Conservation (phyloP, 1,140 invertebrate species). For the Nomia melanderi region DNA sequence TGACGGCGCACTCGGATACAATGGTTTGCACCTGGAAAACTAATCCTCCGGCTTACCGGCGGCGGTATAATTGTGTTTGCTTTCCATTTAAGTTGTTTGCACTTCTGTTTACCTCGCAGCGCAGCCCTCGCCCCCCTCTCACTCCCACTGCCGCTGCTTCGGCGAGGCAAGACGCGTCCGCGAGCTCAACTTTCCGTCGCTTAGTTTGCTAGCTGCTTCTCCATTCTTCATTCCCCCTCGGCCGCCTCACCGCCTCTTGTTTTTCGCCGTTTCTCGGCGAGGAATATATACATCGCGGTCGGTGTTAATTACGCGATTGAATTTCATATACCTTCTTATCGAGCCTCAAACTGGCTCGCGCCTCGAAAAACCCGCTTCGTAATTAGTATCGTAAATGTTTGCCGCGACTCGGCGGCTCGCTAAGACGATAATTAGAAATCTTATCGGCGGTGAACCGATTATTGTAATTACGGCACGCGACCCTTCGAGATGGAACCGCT, state of each 20-base stretch:
- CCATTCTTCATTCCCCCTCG: conserved; percentile 26
- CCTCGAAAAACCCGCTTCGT: not conserved
- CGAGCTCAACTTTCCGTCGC: conserved; percentile 48
- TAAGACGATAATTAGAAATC: not conserved
- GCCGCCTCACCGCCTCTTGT: not conserved
- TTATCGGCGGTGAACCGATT: not conserved
- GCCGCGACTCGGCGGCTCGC: no score
- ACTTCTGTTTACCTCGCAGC: conserved; percentile 68
- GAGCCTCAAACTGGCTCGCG: no score
- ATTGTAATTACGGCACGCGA: not conserved
- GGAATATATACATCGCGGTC: not conserved
- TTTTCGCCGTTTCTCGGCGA: not conserved
- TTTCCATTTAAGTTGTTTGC: conserved; percentile 78
- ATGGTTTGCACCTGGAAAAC: conserved; percentile 61
- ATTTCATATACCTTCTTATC: conserved; percentile 10
- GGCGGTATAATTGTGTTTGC: conserved; percentile 74
- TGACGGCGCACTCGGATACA: conserved; percentile 16
- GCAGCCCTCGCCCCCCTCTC: conserved; percentile 1
- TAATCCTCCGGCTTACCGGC: conserved; percentile 59
- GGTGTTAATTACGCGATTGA: conserved; percentile 38
- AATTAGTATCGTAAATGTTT: not conserved
- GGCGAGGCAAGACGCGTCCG: conserved; percentile 40
- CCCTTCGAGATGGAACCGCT: no score
- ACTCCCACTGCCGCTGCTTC: no score
- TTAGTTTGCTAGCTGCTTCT: conserved; percentile 22